These are phyloP conservation scores for Caenorhabditis parvicauda DNA, from an alignment of 2,888 invertebrate genomes.

Conservation along the genomic window DNA sequence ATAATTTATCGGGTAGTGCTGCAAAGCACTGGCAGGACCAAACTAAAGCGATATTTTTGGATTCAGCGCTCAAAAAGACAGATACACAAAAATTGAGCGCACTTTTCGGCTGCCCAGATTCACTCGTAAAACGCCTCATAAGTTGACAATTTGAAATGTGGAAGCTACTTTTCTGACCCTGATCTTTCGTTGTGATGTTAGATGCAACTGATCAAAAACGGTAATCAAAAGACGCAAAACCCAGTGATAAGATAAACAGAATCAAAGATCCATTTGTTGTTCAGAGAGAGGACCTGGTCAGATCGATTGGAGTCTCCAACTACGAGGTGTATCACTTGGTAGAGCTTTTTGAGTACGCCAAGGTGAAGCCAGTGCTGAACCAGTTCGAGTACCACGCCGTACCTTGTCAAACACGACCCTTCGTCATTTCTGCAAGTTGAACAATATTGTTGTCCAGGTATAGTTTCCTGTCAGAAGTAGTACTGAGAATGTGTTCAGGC, in stretches of 20 bases:
- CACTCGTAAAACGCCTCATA: no score
- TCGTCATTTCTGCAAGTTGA: constrained; percentile 56
- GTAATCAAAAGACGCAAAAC: not conserved
- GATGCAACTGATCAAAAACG: not conserved
- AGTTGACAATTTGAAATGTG: no score
- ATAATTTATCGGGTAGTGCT: no score
- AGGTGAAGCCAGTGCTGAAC: constrained; percentile 37
- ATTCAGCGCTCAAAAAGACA: no score
- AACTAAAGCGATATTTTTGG: no score
- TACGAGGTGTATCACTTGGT: constrained; percentile 73
- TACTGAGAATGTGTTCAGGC: constrained; percentile 51
- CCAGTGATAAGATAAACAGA: not conserved
- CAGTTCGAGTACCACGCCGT: constrained; percentile 65
- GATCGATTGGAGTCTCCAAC: constrained; percentile 79
- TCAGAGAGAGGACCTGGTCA: constrained; percentile 64
- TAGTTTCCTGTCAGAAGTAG: not conserved
- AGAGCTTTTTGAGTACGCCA: constrained; percentile 67
- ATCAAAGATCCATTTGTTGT: no score
- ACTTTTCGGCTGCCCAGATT: no score
- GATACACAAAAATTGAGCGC: no score
- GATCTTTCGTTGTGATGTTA: no score
- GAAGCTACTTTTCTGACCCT: no score
- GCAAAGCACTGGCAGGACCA: no score
- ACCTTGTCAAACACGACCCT: constrained; percentile 52
- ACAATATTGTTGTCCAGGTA: constrained; percentile 61